Evolutionary conservation across 1,140 invertebrate genomes (phyloP).

Genomic region (Drosophila athabasca): DNA sequence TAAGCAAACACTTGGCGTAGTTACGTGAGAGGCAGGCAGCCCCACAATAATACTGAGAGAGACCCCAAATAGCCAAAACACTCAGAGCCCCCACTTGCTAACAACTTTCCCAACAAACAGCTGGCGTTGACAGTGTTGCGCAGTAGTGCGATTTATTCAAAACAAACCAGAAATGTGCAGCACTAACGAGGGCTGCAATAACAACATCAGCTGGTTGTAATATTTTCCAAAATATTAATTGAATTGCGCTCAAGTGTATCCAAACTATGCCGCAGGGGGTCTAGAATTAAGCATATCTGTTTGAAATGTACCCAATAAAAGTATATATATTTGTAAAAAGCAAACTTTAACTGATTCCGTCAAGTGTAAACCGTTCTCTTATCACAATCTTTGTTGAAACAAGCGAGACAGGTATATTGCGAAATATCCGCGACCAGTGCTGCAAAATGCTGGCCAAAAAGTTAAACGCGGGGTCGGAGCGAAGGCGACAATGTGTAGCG

Average conservation of each 20-base stretch:
- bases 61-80: conserved; percentile 3
- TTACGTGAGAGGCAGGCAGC: conserved; percentile 39
- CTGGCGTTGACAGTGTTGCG: conserved; percentile 52
- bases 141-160: conserved; percentile 26
- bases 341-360: no score
- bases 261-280: no score
- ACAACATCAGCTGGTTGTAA: background rate
- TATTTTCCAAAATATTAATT: no score
- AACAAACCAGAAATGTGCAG: conserved; percentile 43
- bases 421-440: conserved; percentile 50
- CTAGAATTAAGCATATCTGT: no score
- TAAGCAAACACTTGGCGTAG: conserved; percentile 43
- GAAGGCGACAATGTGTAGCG: conserved; percentile 70
- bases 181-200: conserved; percentile 7
- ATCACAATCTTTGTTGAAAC: background rate
- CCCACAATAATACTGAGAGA: conserved; percentile 53
- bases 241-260: no score
- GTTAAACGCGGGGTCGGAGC: conserved; percentile 52
- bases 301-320: no score
- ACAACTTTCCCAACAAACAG: conserved; percentile 40
- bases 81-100: conserved; percentile 13
- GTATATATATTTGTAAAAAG: no score
- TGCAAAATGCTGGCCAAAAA: conserved; percentile 41
- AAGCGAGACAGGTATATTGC: conserved; percentile 50
- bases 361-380: background rate